Evolutionary conservation across 2,888 invertebrate genomes (phyloP).

Genomic region (Limnephilus rhombicus): DNA sequence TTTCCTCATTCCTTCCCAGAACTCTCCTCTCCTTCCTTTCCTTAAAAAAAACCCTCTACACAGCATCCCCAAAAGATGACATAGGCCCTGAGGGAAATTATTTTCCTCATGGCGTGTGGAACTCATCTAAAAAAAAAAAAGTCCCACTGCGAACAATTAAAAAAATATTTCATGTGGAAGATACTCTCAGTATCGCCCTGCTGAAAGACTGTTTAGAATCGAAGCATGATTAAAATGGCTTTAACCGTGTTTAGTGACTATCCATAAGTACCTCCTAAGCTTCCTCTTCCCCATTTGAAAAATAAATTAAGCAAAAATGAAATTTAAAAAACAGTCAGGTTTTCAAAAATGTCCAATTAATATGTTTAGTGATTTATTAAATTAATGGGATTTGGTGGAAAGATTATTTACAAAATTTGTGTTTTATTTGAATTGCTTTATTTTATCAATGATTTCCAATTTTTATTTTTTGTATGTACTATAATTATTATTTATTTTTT

Average conservation of each 20-base stretch:
- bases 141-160: not conserved
- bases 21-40: no score
- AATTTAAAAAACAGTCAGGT: not conserved
- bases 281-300: not conserved
- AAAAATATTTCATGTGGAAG: not conserved
- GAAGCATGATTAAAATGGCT: not conserved
- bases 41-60: no score
- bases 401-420: not conserved
- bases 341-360: not conserved
- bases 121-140: no score
- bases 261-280: not conserved
- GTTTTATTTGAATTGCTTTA: not conserved
- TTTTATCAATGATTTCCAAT: not conserved
- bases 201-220: not conserved
- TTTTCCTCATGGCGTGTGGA: no score
- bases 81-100: no score
- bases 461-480: not conserved
- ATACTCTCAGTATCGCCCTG: not conserved
- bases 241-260: not conserved
- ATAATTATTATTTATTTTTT: not conserved
- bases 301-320: not conserved
- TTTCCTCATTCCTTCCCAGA: no score
- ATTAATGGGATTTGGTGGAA: not conserved
- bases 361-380: not conserved
- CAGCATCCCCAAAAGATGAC: no score